phyloP scores from a whole-genome alignment of 1,140 invertebrate genomes.

The Pinna nobilis region DNA sequence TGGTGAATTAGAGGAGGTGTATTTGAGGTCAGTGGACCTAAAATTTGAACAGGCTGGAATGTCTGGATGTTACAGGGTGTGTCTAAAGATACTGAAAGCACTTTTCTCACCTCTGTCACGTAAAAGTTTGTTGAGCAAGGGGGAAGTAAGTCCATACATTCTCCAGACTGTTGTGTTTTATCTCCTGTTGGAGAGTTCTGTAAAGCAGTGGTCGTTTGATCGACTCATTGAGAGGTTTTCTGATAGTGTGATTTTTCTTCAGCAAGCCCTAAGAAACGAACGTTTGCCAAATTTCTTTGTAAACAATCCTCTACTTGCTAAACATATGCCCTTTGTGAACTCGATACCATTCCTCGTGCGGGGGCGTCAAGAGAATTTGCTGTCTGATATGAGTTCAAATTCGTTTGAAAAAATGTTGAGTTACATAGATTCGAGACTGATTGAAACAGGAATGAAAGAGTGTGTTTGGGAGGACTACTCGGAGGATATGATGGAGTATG shows the following conservation, averaged over 20 bases:
- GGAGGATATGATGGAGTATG: constrained; percentile 67
- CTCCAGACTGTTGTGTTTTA: constrained; percentile 59
- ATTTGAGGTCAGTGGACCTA: constrained; percentile 37
- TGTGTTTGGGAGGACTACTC: constrained; percentile 67
- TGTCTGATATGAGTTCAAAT: constrained; percentile 49
- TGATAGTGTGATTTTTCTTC: constrained; percentile 60
- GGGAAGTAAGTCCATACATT: constrained; percentile 50
- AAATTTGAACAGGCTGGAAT: constrained; percentile 45
- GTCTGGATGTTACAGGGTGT: constrained; percentile 51
- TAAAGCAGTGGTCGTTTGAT: constrained; percentile 54
- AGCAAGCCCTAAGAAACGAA: constrained; percentile 48
- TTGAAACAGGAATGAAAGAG: constrained; percentile 53
- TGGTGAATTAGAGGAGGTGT: constrained; percentile 46
- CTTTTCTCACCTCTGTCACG: constrained; percentile 52
- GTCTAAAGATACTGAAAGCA: constrained; percentile 57
- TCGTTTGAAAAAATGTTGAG: constrained; percentile 49
- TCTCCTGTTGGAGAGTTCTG: constrained; percentile 58
- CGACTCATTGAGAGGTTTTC: constrained; percentile 58
- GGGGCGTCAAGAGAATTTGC: constrained; percentile 58
- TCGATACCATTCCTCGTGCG: constrained; percentile 42
- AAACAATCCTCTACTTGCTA: constrained; percentile 59
- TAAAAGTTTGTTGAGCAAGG: constrained; percentile 53
- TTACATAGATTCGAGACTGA: constrained; percentile 53
- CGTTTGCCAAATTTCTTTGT: constrained; percentile 63
- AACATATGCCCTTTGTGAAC: constrained; percentile 56